Base-by-base conservation (phyloP, 2,888 invertebrate species). In the Xanthorhoe spadicearia region DNA sequence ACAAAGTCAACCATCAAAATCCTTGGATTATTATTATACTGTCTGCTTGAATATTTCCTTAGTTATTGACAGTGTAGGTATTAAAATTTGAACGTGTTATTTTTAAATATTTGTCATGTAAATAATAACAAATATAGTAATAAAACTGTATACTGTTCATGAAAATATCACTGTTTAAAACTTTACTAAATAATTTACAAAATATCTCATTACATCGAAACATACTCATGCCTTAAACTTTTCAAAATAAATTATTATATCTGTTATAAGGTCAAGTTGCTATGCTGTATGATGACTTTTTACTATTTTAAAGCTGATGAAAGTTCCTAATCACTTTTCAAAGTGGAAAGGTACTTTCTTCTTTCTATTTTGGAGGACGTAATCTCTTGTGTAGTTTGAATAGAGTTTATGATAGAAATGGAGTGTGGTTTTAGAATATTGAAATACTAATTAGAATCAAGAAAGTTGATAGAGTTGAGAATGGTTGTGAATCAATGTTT, bases 401-500 rank as follows among this genome's bases (percentile, higher is more conserved):
- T 75, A 75, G 68, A 73, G 65, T 65, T 72, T 72, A 66, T 69
- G 68, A 66, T 68, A 70, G 64, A 69, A 71, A 67, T 43, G 35
- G 69, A 65, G 73, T 77, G 74, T 69, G 71, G 59, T 68, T 65
- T 53, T 72, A 72, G 70, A 66, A 70, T 72, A 70, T 63, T 60
- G 53, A 43, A 67, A 64, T 66, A 61, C 58, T 64, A 55, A 52
- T 69, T 66, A 71, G 67, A 32, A 68, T 70, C 70, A 68, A 71
- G 67, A 67, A 56, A 79, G 75, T 82, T 79, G 78, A 78, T 83
- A 83, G 79, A 77, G 75, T 81, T 77, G 84, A 82, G 86, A 83
- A 88, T 82, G 89, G 89, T 89, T 89, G 88, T 89, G 89, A 82
- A 80, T 82, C 83, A 80, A 78, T 82, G 79, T 82, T 84, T 85